Percentiles rank a stretch among this genome's conserved stretches.
Conservation (phyloP, 2,797 vertebrate species). For the Lagodon rhomboides region DNA sequence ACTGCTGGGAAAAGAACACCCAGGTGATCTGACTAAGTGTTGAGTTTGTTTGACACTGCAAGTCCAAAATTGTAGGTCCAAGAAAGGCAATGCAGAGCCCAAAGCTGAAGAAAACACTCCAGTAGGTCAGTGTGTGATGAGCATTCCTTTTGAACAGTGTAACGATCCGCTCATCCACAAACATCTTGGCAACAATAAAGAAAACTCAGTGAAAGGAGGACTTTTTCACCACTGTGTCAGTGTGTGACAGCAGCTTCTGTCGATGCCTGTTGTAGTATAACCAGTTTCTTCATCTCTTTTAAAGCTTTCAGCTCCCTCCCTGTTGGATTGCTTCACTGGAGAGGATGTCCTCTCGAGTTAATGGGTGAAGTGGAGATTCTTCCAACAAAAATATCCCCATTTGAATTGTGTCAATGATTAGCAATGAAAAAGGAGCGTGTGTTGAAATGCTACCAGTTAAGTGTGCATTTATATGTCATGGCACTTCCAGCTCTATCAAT, state of each 20-base stretch:
- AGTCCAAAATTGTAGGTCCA: slow-evolving; percentile 96
- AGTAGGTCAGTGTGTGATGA: slow-evolving; percentile 96
- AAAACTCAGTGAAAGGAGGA: slow-evolving; percentile 19
- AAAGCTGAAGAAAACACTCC: slow-evolving; percentile 99
- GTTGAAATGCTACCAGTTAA: slow-evolving; percentile 66
- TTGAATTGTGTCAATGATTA: slow-evolving; percentile 83
- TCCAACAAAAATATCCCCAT: slow-evolving; percentile 66
- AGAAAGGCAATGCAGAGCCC: slow-evolving; percentile 98
- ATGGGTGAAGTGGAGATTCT: slow-evolving; percentile 76
- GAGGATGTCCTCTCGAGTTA: slow-evolving; percentile 80
- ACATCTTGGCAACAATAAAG: slow-evolving; percentile 77
- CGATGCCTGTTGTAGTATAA: slow-evolving; percentile 6
- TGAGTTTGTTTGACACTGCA: slow-evolving; percentile 96
- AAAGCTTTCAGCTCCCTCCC: slow-evolving; percentile 62
- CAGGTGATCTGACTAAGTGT: slow-evolving; percentile 95
- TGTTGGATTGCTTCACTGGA: slow-evolving; percentile 64
- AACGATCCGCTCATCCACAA: slow-evolving; percentile 90
- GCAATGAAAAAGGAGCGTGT: slow-evolving; percentile 41
- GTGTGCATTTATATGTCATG: slow-evolving; percentile 38
- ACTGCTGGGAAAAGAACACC: slow-evolving; percentile 98
- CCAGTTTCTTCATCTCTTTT: slow-evolving; percentile 61
- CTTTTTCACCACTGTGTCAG: neutral
- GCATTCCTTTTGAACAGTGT: slow-evolving; percentile 92
- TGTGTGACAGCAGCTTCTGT: slow-evolving; percentile 4
- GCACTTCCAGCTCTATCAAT: slow-evolving; percentile 10